Evolutionary conservation across 1,140 invertebrate genomes (phyloP).

Genomic region (Drosophila auraria): DNA sequence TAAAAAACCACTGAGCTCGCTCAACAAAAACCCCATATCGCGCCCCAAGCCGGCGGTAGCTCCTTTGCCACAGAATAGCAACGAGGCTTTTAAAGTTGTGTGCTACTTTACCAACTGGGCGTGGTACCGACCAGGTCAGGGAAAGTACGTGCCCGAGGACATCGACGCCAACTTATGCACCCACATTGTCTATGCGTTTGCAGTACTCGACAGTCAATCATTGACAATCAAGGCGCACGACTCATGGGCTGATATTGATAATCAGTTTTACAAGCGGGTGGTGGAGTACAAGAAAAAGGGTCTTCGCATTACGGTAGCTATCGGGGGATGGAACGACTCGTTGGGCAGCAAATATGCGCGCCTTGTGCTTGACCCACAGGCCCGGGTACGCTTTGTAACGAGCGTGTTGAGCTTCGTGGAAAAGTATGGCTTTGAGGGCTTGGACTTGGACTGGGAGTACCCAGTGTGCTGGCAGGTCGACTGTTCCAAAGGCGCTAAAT

Average conservation of each 20-base stretch:
- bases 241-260: conserved; percentile 89
- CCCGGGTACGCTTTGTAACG: conserved; percentile 90
- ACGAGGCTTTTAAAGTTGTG: conserved; percentile 87
- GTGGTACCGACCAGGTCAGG: conserved; percentile 88
- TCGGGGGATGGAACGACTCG: conserved; percentile 95
- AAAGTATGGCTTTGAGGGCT: conserved; percentile 93
- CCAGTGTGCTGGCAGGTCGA: conserved; percentile 91
- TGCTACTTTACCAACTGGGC: conserved; percentile 91
- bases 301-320: conserved; percentile 87
- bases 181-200: conserved; percentile 91
- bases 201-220: conserved; percentile 87
- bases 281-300: conserved; percentile 88
- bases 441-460: conserved; percentile 96
- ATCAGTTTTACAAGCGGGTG: conserved; percentile 92
- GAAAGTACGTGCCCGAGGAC: conserved; percentile 88
- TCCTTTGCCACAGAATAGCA: conserved; percentile 26
- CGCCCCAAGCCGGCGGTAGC: conserved; percentile 68
- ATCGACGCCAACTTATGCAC: conserved; percentile 90
- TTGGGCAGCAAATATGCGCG: conserved; percentile 93
- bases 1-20: conserved; percentile 65
- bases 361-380: conserved; percentile 90
- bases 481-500: conserved; percentile 90
- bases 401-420: conserved; percentile 91
- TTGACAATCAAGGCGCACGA: conserved; percentile 89
- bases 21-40: conserved; percentile 66